Evolutionary conservation across 2,888 invertebrate species (phyloP), one percentile per base, ranked within the genome.

Genomic region (Aspidiotus rigidus): DNA sequence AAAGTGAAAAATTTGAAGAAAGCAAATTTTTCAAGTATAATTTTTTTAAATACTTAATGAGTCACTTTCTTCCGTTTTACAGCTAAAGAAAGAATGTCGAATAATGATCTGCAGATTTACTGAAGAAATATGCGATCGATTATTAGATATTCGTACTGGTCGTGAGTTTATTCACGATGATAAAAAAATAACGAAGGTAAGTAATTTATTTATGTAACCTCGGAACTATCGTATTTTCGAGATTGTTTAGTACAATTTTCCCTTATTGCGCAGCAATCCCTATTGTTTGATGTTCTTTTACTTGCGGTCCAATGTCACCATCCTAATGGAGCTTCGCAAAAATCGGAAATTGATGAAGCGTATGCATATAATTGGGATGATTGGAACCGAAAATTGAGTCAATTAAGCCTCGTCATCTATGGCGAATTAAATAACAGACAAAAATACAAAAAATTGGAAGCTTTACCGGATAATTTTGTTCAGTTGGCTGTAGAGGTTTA

Each of bases 341-440:
- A 17, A 49, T 67, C 60, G 2, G n/a, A 40, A 7, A 5, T 28
- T 28, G 54, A 53, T 16, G 39, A 28, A 59, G 78, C 79, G 1
- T 79, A 78, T 72, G 80, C 81, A 7, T 73, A 74, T 64, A 74
- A 79, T 70, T 79, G 79, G 78, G 73, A 74, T 1, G 75, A 75
- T 16, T 83, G 83, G 83, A 78, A 76, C 11, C 75, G 72, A 28
- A 77, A 78, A 55, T 73, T 82, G 11, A 75, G 75, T 64, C 74
- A 74, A 44, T 77, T 83, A 56, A 80, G 79, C 71, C 72, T 41
- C 53, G 13, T 71, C 17, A 55, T 69, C 13, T n/a, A 62, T 7
- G 62, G 70, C 28, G 64, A 70, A 62, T 61, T 70, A 7, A 15
- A 28, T 6, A 44, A 57, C n/a, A 54, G 63, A 3, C 17, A 49